phyloP scores from a whole-genome alignment of 2,113 vertebrate species.

The Galbula dea region DNA sequence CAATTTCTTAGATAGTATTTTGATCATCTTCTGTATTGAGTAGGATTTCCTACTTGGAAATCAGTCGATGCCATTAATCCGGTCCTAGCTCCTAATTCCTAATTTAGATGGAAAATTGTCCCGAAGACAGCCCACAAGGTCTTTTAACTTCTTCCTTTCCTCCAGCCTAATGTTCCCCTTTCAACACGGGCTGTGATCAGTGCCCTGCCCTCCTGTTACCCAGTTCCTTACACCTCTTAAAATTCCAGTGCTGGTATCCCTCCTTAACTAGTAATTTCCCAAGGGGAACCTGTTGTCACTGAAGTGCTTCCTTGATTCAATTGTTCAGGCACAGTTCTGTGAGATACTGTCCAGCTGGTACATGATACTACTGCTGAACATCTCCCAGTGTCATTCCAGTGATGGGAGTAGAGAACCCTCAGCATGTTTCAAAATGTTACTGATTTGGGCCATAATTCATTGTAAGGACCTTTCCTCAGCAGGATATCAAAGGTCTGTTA shows the following conservation, averaged over 20 bases:
- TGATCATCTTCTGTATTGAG: not conserved
- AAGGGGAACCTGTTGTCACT: not conserved
- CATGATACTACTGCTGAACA: not conserved
- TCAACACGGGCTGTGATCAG: not conserved
- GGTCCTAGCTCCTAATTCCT: not conserved
- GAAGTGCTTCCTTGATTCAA: not conserved
- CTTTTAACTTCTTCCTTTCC: not conserved
- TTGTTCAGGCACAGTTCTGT: not conserved
- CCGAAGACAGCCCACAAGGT: not conserved
- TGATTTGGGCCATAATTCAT: not conserved
- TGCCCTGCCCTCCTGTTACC: not conserved
- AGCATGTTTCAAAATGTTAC: not conserved
- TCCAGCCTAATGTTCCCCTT: not conserved
- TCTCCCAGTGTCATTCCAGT: not conserved
- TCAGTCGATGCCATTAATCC: not conserved
- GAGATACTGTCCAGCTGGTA: not conserved
- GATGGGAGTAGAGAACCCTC: not conserved
- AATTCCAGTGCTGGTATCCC: not conserved
- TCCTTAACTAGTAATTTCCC: conserved; percentile 8
- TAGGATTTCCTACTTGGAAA: not conserved
- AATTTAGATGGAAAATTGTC: not conserved
- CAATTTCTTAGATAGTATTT: not conserved
- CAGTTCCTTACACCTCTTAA: not conserved
- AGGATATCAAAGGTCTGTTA: not conserved
- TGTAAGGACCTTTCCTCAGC: not conserved